Evolutionary conservation across 2,888 invertebrate species (phyloP), one percentile per base, ranked within the genome.

Genomic region (Argynnis bischoffii): DNA sequence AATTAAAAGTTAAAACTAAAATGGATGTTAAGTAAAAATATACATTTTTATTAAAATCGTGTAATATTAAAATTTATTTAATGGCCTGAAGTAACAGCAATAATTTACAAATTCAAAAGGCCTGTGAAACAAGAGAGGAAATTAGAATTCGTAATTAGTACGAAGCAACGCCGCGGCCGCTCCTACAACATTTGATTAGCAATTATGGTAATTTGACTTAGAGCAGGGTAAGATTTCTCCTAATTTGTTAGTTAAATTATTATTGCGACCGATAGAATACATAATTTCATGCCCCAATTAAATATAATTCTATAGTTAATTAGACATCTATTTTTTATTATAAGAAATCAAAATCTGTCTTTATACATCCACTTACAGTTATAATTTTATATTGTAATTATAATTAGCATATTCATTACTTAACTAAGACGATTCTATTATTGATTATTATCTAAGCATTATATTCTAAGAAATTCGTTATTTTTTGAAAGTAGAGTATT

Each of bases 61-160:
- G 18, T 48, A 63, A 67, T 63, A 73, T 73, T 71, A 72, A 74
- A 81, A 89, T 87, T 87, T 81, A 88, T 87, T 87, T 83, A 85
- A 85, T 87, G 84, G 85, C 83, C 79, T 78, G 77, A 81, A 82
- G 83, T 79, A 80, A 81, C 81, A 81, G 85, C 85, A 87, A 88
- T 90, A 87, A 89, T 89, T 92, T 89, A 89, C 83, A 88, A 90
- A 92, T 92, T 92, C 92, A 91, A 91, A 90, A 88, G 88, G 85
- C 86, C 87, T 85, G 86, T 85, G 87, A 85, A 89, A 92, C 91
- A 92, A 91, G 92, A 87, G 88, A 88, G 88, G 83, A 83, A 90
- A 92, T 92, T 91, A 91, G 90, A 90, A 92, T 92, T 91, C 90
- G 87, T 92, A 92, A 92, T 92, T 92, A 92, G 89, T 81, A 81